Evolutionary conservation across 2,113 vertebrate genomes (phyloP).

Genomic region (Pedetes capensis): DNA sequence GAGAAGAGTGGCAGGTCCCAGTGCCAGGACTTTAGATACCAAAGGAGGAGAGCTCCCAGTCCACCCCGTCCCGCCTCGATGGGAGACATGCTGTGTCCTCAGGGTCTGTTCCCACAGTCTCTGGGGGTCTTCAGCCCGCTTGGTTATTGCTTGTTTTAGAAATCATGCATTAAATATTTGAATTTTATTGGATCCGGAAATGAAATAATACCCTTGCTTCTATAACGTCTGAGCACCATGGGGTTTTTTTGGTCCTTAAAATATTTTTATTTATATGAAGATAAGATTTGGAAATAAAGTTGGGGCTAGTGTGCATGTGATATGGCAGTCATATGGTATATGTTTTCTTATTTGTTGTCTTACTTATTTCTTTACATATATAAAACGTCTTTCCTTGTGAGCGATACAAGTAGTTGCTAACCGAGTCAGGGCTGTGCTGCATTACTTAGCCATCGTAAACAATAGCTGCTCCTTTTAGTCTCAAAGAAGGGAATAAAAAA

Average conservation of each 20-base stretch:
- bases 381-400: too few relatives aligned
- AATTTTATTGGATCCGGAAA: neutral
- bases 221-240: neutral
- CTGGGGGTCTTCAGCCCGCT: fast-evolving
- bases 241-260: neutral
- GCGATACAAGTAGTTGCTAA: neutral
- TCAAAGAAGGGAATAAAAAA: neutral
- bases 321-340: neutral
- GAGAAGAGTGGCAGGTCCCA: fast-evolving
- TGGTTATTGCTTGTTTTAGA: neutral
- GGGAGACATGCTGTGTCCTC: fast-evolving
- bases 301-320: fast-evolving
- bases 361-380: neutral
- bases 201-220: fast-evolving
- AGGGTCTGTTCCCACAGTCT: too few relatives aligned
- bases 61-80: too few relatives aligned
- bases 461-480: neutral
- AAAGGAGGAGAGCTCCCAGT: too few relatives aligned
- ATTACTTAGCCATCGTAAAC: neutral
- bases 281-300: neutral
- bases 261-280: neutral
- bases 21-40: fast-evolving
- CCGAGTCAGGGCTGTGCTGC: fast-evolving
- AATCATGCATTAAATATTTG: fast-evolving
- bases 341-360: neutral